A percentile compares a stretch with the other conserved stretches of the same genome.
Evolutionary conservation across 2,113 vertebrate species (phyloP).

Genomic region (Lophura nycthemera): DNA sequence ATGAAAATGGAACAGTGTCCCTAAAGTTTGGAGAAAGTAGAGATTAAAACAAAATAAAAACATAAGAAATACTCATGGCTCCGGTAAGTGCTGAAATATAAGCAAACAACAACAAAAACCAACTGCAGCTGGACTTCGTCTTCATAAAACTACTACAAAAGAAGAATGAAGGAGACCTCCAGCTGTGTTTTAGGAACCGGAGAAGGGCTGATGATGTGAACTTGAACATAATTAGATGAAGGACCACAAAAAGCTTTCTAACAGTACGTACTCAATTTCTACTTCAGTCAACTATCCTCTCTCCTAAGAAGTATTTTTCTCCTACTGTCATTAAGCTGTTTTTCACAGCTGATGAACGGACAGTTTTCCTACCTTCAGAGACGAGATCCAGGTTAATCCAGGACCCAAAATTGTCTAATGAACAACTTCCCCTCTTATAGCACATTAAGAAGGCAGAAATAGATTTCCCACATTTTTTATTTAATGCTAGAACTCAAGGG

Average conservation of each 20-base stretch:
- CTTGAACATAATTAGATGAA: not conserved
- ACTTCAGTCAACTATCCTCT: not conserved
- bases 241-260: not conserved
- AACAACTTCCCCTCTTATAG: not conserved
- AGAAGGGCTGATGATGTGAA: not conserved
- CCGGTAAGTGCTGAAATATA: constrained; percentile 54
- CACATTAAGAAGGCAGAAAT: not conserved
- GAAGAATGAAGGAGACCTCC: not conserved
- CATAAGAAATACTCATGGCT: not conserved
- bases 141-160: not conserved
- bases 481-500: not conserved
- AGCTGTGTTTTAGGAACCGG: not conserved
- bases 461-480: constrained; percentile 13
- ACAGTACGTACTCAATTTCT: not conserved
- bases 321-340: not conserved
- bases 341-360: not conserved
- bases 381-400: constrained; percentile 16
- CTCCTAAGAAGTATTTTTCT: not conserved
- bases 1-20: not conserved
- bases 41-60: not conserved
- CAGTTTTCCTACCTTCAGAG: constrained; percentile 13
- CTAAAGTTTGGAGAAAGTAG: not conserved
- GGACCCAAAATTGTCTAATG: not conserved
- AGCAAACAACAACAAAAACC: not conserved
- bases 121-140: not conserved